Base-by-base conservation (phyloP, 2,888 invertebrate species). In the Sinohyriopsis cumingii region DNA sequence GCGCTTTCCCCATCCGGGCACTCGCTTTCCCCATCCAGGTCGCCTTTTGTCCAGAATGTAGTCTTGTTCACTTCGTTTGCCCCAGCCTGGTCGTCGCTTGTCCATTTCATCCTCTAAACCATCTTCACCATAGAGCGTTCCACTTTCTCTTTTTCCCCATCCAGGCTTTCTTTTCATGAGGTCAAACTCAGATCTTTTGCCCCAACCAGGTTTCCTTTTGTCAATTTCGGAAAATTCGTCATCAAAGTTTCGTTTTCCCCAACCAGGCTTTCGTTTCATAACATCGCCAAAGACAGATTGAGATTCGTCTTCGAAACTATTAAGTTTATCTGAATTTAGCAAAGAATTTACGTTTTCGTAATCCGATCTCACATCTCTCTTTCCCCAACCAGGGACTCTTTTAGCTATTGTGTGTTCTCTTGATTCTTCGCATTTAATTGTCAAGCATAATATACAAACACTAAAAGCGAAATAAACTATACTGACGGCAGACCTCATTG, bases 11-110 rank as follows among this genome's bases (percentile, higher is more conserved):
- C 83, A 83, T 63, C 83, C 82, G 6, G 82, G 84, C 6, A 79
- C 71, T 59, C 86, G 61, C 69, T 86, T 86, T 12, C 85, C 84
- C 83, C 84, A 84, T 22, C 84, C 85, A 18, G 85, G 85, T 60
- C 78, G 70, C 22, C 85, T 67, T 69, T 78, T 82, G 15, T 69
- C 73, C 56, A 77, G 64, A 55, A 60, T 69, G 54, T 67, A 72
- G 33, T 68, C 67, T 55, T 69, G 63, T 24, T 67, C 70, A 20
- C 75, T 77, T 55, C 82, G 45, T 71, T 83, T 82, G 0, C 82
- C 83, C 82, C 82, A 82, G 19, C 82, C 83, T 9, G 82, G 83
- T 65, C 78, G 67, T 62, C 85, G 71, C 71, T 84, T 83, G 18
- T 78, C 76, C 12, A 73, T 63, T 18, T 73, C 68, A 15, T 55